Evolutionary conservation across 1,140 invertebrate species (phyloP), one percentile per base, ranked within the genome.

Genomic region (Drusus annulatus): DNA sequence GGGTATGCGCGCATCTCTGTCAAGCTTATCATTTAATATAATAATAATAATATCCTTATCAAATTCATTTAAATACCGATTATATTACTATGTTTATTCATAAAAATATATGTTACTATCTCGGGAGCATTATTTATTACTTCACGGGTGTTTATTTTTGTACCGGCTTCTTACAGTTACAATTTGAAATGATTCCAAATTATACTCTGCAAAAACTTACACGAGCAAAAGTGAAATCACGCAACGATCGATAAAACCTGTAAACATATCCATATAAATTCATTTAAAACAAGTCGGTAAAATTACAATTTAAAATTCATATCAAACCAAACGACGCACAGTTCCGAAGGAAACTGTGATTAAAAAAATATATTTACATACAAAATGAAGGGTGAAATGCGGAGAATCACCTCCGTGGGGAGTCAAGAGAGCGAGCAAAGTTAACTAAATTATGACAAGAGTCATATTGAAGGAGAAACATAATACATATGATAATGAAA

Each of bases 21-120:
- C 75, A 76, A 76, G 75, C 75, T 76, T 76, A 76, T 60, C 73
- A 58, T 45, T 62, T 76, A 76, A 65, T 63, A 36, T 76, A 63
- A 76, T 21, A 51, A 62, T 50, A 76, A 76, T 76, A 62, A 62
- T 74, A 74, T 76, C 75, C 71, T 75, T 75, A 75, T 31, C 52
- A 75, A 75, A 75, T 75, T 75, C 71, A 58, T 58, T 75, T 56
- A 31, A 63, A 76, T 76, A 76, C 58, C 28, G 28, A 17, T 19
- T 58, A 45, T 58, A 76, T 76, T 76, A 76, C 75, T 63, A 76
- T 65, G 75, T 76, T 76, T 76, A 54, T 54, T 71, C 28, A 65
- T 71, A 71, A 51, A 71, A 71, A 71, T 25, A 71, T 71, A 63
- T n/a, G 62, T 28, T 65, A 31, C 21, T 65, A 65, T 65, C 62